Conservation (phyloP, 2,113 vertebrate species). For the Oncorhynchus mykiss region DNA sequence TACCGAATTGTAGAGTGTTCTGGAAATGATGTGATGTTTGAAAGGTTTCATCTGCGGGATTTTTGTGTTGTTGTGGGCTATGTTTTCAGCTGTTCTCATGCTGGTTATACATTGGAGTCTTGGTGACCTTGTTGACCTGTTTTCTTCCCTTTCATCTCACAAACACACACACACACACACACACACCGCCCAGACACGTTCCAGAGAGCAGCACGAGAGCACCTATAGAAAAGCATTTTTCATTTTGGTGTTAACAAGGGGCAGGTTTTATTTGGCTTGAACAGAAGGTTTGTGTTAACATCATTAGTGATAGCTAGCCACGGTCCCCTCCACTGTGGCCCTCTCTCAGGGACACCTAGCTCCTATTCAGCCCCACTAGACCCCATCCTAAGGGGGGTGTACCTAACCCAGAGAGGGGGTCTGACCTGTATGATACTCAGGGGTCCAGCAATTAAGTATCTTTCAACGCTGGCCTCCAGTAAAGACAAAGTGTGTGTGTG, state of each 20-base stretch:
- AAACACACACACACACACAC: slow-evolving; percentile 26
- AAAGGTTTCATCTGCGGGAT: too few species aligned
- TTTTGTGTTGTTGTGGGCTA: too few species aligned
- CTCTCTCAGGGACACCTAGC: slow-evolving; percentile 47
- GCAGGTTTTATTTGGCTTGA: slow-evolving; percentile 56
- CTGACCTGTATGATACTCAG: slow-evolving; percentile 4
- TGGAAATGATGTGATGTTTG: neutral
- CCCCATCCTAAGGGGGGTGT: slow-evolving; percentile 24
- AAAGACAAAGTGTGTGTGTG: neutral
- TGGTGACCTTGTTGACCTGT: too few species aligned
- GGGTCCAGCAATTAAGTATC: slow-evolving; percentile 7
- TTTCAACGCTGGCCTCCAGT: too few species aligned
- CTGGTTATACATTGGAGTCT: too few species aligned
- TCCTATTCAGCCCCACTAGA: slow-evolving; percentile 45
- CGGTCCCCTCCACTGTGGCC: slow-evolving; percentile 22
- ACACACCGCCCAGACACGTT: slow-evolving; percentile 18
- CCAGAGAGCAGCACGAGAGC: slow-evolving; percentile 36
- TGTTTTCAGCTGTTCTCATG: neutral
- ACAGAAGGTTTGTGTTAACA: slow-evolving; percentile 67
- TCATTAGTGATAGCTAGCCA: slow-evolving; percentile 24
- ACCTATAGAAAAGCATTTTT: slow-evolving; percentile 53
- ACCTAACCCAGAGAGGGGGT: slow-evolving; percentile 24
- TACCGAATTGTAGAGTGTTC: neutral
- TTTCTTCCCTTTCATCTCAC: too few species aligned
- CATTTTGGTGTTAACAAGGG: slow-evolving; percentile 40